Percentiles rank a stretch among this genome's conserved stretches.
phyloP scores from a whole-genome alignment of 2,797 vertebrate genomes.

The Pterois miles region DNA sequence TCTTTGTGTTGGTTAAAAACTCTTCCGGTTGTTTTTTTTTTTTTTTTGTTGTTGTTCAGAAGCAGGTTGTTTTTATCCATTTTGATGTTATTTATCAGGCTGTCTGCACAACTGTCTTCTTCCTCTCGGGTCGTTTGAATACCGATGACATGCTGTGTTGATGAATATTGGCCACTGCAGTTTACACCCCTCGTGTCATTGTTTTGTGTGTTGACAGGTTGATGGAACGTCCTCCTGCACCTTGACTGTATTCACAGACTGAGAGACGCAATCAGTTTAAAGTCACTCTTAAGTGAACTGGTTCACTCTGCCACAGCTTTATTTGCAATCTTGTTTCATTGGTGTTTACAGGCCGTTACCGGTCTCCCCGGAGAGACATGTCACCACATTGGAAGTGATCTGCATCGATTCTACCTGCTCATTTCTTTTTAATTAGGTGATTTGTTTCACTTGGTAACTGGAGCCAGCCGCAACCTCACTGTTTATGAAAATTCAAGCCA shows the following conservation, averaged over 20 bases:
- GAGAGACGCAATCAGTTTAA: background rate
- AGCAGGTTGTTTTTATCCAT: conserved; percentile 48
- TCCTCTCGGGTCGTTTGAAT: conserved; percentile 53
- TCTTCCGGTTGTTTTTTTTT: conserved; percentile 27
- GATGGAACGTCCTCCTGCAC: conserved; percentile 31
- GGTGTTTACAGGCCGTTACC: conserved; percentile 62
- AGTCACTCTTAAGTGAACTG: conserved; percentile 30
- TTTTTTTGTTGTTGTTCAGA: conserved; percentile 44
- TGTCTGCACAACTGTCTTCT: conserved; percentile 49
- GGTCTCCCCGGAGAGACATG: conserved; percentile 66
- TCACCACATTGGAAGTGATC: conserved; percentile 73
- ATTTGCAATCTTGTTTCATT: conserved; percentile 38
- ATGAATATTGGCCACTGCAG: conserved; percentile 63
- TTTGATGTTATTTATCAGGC: conserved; percentile 57
- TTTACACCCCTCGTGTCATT: conserved; percentile 54
- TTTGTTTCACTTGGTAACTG: conserved; percentile 81
- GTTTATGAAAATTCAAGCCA: conserved; percentile 76
- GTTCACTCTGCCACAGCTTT: conserved; percentile 19
- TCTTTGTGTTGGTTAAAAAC: conserved; percentile 35
- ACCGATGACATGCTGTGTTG: conserved; percentile 50
- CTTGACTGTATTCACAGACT: background rate
- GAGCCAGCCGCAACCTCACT: conserved; percentile 66
- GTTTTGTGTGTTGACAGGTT: conserved; percentile 58
- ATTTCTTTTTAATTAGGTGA: conserved; percentile 82
- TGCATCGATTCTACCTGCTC: conserved; percentile 77